Evolutionary conservation across 2,888 invertebrate genomes (phyloP), one percentile per base, ranked within the genome.

Genomic region (Apodemia mormo): DNA sequence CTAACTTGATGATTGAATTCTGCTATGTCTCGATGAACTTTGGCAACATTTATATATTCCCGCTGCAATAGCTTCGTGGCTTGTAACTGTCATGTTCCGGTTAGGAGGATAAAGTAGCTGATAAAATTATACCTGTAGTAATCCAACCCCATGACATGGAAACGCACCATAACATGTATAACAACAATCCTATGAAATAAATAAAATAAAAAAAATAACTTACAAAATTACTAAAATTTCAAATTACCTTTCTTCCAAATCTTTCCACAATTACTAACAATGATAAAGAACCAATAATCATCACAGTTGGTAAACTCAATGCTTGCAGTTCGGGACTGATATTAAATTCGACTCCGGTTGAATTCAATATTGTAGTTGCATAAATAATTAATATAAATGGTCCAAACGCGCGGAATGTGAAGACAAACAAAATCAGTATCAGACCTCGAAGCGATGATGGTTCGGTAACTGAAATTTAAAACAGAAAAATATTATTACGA

Each of bases 391-490:
- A 78, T 1, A 79, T 72, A 65, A 83, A 80, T 2, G 78, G 74
- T 2, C 86, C 86, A 69, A 77, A 68, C 0, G 78, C 80, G 3
- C 81, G 82, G 0, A 71, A 71, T 0, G 79, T 22, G 66, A 81
- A 75, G 3, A 82, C 58, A 5, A 78, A 37, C 2, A 74, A 69
- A 75, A 82, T 80, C 4, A 81, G 70, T 1, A 79, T 43, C 7
- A 82, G 78, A 0, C 80, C 84, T 65, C 76, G 81, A 0, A 85
- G 78, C 85, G 85, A 85, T 2, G 78, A 76, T 49, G 75, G 80
- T 49, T 81, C 76, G 72, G 80, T 82, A n/a, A 85, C 86, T 86
- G 75, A 49, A 81, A 81, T 22, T n/a, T 49, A 12, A 65, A 10
- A 33, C 5, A 2, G 3, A 45, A 45, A 10, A 33, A 3, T 33